These are phyloP conservation scores for Rhinella marina DNA, from an alignment of 2,797 vertebrate genomes.

Conservation along the genomic window DNA sequence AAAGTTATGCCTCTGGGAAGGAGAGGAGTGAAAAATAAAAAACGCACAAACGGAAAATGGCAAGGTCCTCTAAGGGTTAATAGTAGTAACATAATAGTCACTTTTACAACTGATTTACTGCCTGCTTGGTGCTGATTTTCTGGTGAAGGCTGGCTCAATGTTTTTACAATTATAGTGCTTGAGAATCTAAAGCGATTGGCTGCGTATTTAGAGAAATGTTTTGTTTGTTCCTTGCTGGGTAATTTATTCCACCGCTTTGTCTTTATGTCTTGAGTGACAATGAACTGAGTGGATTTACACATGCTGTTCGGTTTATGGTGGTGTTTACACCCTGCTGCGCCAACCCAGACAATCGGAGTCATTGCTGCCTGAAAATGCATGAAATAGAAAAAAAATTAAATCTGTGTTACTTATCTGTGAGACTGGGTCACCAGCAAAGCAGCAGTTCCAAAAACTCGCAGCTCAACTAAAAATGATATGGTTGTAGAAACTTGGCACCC, in stretches of 20 bases:
- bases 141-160: neutral
- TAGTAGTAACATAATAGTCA: neutral
- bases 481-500: no score
- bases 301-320: neutral
- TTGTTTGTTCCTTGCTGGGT: neutral
- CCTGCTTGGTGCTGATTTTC: neutral
- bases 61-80: neutral
- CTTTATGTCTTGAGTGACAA: conserved; percentile 15
- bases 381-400: neutral
- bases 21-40: no score
- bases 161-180: neutral
- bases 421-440: neutral
- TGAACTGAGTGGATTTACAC: conserved; percentile 12
- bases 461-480: neutral
- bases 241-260: conserved; percentile 1
- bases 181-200: neutral
- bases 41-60: neutral
- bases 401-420: neutral
- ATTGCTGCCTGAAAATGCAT: neutral
- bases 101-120: neutral
- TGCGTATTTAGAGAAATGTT: neutral
- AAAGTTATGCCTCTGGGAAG: no score
- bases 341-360: neutral
- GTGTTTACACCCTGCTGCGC: neutral
- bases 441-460: no score